These are phyloP conservation scores for Pseudeuparius sepicola DNA, from an alignment of 2,888 invertebrate species.

Conservation along the genomic window DNA sequence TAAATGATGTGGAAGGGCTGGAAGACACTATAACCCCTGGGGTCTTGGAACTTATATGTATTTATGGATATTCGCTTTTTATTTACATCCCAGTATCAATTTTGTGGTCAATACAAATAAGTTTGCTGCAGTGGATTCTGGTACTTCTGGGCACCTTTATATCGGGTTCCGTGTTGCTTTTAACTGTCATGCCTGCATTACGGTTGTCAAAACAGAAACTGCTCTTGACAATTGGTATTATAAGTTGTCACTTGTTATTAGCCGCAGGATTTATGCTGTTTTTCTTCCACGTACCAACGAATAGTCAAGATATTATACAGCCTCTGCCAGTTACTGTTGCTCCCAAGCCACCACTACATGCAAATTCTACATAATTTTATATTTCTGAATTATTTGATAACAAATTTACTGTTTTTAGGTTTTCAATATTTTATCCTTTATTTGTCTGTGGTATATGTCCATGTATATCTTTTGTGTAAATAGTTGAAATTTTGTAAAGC, in stretches of 20 bases:
- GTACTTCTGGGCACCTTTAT: slow-evolving; percentile 71
- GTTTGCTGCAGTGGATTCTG: slow-evolving; percentile 78
- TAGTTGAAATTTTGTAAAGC: too few species aligned
- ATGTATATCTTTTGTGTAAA: too few species aligned
- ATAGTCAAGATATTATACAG: slow-evolving; percentile 12
- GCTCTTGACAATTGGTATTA: slow-evolving; percentile 53
- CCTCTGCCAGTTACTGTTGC: too few species aligned
- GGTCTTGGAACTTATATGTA: slow-evolving; percentile 77
- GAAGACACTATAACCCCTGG: slow-evolving; percentile 53
- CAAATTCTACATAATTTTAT: too few species aligned
- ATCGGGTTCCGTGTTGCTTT: slow-evolving; percentile 77
- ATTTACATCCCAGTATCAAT: slow-evolving; percentile 91
- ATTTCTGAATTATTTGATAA: not conserved
- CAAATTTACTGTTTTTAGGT: too few species aligned
- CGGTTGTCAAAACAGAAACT: slow-evolving; percentile 56
- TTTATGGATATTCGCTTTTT: slow-evolving; percentile 91
- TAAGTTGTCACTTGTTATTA: slow-evolving; percentile 68
- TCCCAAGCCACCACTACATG: too few species aligned
- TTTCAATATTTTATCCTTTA: too few species aligned
- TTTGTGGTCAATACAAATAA: slow-evolving; percentile 78
- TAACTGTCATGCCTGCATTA: slow-evolving; percentile 70
- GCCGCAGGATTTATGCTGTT: slow-evolving; percentile 81
- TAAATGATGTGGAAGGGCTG: slow-evolving; percentile 52
- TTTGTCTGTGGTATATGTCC: too few species aligned
- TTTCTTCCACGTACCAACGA: slow-evolving; percentile 57